Evolutionary conservation across 2,113 vertebrate genomes (phyloP), one percentile per base, ranked within the genome.

Genomic region (Myotis yumanensis): DNA sequence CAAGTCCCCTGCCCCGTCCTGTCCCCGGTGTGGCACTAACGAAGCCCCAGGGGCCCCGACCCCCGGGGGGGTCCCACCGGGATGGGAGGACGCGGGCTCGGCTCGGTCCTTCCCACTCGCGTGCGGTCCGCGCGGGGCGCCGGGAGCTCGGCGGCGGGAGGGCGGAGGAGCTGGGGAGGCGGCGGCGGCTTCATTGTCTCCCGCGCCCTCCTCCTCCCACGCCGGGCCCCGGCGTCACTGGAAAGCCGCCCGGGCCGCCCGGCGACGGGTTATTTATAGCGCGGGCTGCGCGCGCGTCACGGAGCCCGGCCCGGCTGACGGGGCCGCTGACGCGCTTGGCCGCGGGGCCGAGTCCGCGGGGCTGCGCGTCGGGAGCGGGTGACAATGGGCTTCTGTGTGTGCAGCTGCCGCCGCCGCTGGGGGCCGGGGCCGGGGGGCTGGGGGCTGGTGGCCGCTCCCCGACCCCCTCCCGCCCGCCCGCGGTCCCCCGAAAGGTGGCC

Each of bases 301-400:
- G 97, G 98, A 97, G 98, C 91, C 96, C 76, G 87, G 97, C 97
- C 96, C n/a, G 83, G 97, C 96, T 98, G 98, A 98, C 98, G 97
- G 97, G 94, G 93, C 68, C 59, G 91, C 95, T 98, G 98, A 98
- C 98, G 98, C 98, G 97, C 83, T 98, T 98, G 96, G 96, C 97
- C 95, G 93, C 97, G 30, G 87, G 94, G 93, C 91, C 90, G 73
- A 80, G 91, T 81, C 95, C 89, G 95, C 79, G 87, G 94, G 96
- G 89, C 91, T 94, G 95, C 93, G 84, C 94, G 88, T 75, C 66
- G 92, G 94, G 79, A 52, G 73, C 87, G 77, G 72, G 92, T 72
- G 69, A 96, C 96, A 96, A 96, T 96, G 97, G 86, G 93, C 91
- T 90, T 93, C 94, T 96, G 96, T 93, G 96, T 94, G 91, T 87